phyloP scores from a whole-genome alignment of 2,113 vertebrate genomes.

The Pantherophis guttatus region DNA sequence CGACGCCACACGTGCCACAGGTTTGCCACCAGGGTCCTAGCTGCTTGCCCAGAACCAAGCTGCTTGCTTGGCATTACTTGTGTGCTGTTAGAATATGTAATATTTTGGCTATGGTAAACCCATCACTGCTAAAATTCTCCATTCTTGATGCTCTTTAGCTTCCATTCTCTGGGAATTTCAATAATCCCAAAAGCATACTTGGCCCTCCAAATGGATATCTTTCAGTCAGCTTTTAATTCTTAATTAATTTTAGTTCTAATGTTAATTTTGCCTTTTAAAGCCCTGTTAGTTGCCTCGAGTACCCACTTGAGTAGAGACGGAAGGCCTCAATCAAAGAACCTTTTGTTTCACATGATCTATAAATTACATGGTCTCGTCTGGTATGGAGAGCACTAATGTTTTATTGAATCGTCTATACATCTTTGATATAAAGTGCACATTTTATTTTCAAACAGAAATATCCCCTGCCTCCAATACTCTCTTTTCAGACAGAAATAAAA shows the following conservation, averaged over 20 bases:
- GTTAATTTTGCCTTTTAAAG: background rate
- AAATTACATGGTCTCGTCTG: background rate
- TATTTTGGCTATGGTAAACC: background rate
- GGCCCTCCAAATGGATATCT: background rate
- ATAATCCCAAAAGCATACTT: background rate
- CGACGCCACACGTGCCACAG: too few relatives aligned
- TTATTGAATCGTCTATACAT: background rate
- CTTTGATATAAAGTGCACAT: background rate
- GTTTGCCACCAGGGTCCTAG: background rate
- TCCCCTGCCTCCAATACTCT: background rate
- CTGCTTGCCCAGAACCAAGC: background rate
- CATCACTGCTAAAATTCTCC: background rate
- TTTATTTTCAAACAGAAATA: background rate
- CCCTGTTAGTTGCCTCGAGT: background rate
- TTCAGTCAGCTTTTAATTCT: background rate
- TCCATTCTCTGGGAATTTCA: background rate
- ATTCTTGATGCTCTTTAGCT: background rate
- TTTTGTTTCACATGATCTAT: background rate
- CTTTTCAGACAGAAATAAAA: slow-evolving; percentile 9
- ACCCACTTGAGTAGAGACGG: background rate
- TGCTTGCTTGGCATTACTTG: background rate
- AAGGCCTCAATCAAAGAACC: background rate
- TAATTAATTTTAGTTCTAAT: background rate
- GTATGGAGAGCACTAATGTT: background rate
- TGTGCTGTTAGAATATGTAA: background rate